Base-by-base conservation (phyloP, 2,888 invertebrate species). In the Noctua janthina region DNA sequence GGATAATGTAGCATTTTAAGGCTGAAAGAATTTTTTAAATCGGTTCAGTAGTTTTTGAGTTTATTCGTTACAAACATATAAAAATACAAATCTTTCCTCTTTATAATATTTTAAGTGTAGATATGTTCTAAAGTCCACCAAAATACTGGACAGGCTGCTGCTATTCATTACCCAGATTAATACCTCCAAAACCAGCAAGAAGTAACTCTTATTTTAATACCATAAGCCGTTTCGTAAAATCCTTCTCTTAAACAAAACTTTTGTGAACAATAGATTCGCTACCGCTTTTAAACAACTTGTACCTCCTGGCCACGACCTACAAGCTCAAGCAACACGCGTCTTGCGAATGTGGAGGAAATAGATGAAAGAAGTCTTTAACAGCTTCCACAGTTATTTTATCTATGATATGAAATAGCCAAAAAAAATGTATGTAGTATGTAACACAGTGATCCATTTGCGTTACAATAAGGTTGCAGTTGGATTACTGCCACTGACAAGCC, bases 221-320 rank as follows among this genome's bases (percentile, higher is more conserved):
- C 20, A 20, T 73, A 67, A 76, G 67, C 46, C 46, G 10, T 67
- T 66, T 67, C 46, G n/a, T n/a, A 39, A 49, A 56, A 59, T 39
- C 46, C 49, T 10, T 75, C 11, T 20, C 11, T 49, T 39, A 56
- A 76, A 59, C 67, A 74, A 74, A 74, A 49, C n/a, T 59, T 74
- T 35, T 23, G 2, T 15, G 54, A 74, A 49, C 51, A 73, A 77
- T 77, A 66, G 54, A 64, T 43, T 62, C 59, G 29, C 17, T 20
- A 6, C 23, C 23, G 4, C 29, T 56, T 23, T 15, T 17, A 3
- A 54, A 62, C 10, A 46, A n/a, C n/a, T 46, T 15, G 17, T 29
- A 68, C 8, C 3, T 13, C 46, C 23, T 46, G 46, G n/a, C 68
- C 68, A 68, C 68, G 17, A n/a, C 68, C 43, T 46, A 8, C 15